Conservation (phyloP, 1,140 invertebrate species). For the Bombus soroeensis region DNA sequence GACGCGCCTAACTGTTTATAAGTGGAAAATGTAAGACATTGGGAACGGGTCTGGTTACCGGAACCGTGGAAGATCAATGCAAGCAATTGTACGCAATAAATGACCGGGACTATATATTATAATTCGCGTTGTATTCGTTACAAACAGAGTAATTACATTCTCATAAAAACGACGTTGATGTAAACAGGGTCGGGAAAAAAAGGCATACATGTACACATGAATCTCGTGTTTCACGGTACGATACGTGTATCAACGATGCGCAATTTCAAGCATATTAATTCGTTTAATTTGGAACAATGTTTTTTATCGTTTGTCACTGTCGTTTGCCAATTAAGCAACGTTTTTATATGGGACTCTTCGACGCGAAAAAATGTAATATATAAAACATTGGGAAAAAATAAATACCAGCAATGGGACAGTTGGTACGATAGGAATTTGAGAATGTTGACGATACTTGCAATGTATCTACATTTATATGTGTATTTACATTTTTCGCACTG, state of each 20-base stretch:
- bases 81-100: conserved; percentile 15
- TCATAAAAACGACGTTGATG: conserved; percentile 13
- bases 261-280: conserved; percentile 37
- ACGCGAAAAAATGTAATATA: neutral
- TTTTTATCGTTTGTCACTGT: neutral
- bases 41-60: neutral
- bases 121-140: conserved; percentile 1
- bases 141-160: conserved; percentile 25
- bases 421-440: no score
- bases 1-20: conserved; percentile 27
- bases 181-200: neutral
- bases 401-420: neutral
- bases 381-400: neutral
- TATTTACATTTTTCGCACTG: neutral
- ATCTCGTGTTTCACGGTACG: conserved; percentile 8
- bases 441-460: neutral
- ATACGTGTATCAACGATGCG: neutral
- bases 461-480: neutral
- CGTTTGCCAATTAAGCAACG: neutral
- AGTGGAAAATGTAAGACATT: conserved; percentile 36
- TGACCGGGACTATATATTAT: neutral
- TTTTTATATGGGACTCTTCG: neutral
- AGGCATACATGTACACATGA: no score
- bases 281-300: conserved; percentile 6
- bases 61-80: conserved; percentile 23